A percentile compares a stretch with the other conserved stretches of the same genome.
phyloP scores from a whole-genome alignment of 2,888 invertebrate species.

The Lasioglossum malachurum region DNA sequence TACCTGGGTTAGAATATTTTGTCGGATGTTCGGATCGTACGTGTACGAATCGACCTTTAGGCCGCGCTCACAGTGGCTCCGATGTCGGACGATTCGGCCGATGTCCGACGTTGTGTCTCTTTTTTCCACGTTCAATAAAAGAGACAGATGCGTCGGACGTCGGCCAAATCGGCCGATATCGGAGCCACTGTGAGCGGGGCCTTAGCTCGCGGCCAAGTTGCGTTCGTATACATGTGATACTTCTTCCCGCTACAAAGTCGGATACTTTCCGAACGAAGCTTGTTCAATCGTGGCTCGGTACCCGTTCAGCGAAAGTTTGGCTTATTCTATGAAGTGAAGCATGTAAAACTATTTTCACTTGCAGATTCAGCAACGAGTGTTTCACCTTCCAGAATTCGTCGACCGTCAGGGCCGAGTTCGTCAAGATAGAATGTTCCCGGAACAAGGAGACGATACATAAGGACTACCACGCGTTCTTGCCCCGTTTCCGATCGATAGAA shows the following conservation, averaged over 20 bases:
- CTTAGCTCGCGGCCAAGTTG: too few species aligned
- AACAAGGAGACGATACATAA: constrained; percentile 86
- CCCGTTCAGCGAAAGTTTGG: background rate
- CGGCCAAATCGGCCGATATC: too few species aligned
- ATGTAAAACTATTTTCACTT: background rate
- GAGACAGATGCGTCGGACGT: too few species aligned
- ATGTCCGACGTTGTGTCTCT: too few species aligned
- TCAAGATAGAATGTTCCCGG: constrained; percentile 88
- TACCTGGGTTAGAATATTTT: too few species aligned
- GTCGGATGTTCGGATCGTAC: too few species aligned
- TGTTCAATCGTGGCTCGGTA: background rate
- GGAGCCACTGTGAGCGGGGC: too few species aligned
- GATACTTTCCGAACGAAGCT: background rate
- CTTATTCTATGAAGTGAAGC: background rate
- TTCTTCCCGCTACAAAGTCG: background rate
- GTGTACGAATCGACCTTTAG: too few species aligned
- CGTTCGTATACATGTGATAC: background rate
- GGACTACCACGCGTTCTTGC: constrained; percentile 90
- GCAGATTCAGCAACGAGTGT: constrained; percentile 85
- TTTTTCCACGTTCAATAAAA: too few species aligned
- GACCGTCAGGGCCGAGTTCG: constrained; percentile 88
- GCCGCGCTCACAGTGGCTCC: too few species aligned
- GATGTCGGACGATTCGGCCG: too few species aligned
- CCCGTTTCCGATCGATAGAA: constrained; percentile 83
- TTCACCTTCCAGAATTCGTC: constrained; percentile 85